Base-by-base conservation (phyloP, 2,113 vertebrate species). In the Trinectes maculatus region DNA sequence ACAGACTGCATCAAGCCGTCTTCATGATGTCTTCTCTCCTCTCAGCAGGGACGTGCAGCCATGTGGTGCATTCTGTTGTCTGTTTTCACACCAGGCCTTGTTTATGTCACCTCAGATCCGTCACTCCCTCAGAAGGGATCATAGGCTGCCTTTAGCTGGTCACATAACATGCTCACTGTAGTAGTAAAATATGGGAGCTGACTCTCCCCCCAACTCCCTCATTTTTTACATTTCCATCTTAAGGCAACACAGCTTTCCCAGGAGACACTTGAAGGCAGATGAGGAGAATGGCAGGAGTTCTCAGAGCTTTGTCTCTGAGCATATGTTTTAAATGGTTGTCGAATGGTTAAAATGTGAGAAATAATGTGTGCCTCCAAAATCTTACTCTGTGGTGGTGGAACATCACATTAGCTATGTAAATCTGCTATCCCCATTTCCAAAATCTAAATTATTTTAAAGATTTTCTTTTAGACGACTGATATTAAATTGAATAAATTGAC, bases 71-170 rank as follows among this genome's bases (percentile, higher is more conserved):
- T 67, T 68, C 18, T 61, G 77, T 61, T 70, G 54, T 48, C 68
- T 74, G 72, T 78, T 80, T 84, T 68, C 57, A 52, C 62, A 69
- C 69, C 70, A 60, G 70, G 66, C 67, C 40, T 69, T 61, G 46
- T 53, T 65, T 49, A 43, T 79, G 75, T 60, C 33, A 1, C 52
- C 59, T 79, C 77, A 52, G 60, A 84, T 80, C 64, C 39, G 43
- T 68, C 51, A 29, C 33, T 46, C 57, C 72, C 56, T 49, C 18
- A 13, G 3, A 47, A 61, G 31, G 49, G 36, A 60, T 77, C 64
- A 59, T 11, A 61, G 61, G 33, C 63, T 52, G n/a, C 34, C 8
- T 11, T 1, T 61, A 56, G 39, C 44, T 6, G 8, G 70, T 40
- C 62, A 62, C 25, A 13, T 36, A 49, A 24, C 42, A 36, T 37